Conservation (phyloP, 2,888 invertebrate species). For the Junonia oenone region DNA sequence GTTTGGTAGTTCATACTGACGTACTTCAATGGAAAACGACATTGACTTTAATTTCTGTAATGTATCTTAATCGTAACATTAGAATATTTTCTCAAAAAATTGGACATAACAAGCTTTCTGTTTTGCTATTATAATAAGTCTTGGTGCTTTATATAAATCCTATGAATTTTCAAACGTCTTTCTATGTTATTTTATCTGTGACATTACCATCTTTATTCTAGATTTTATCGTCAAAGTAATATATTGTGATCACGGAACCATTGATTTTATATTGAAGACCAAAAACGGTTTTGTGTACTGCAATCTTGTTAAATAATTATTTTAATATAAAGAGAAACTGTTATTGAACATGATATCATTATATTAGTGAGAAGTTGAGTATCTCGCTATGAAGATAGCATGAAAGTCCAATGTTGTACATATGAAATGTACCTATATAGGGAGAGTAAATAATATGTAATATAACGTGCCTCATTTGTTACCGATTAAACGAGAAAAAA, state of each 20-base stretch:
- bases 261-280: slow-evolving; percentile 63
- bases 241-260: slow-evolving; percentile 73
- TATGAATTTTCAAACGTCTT: slow-evolving; percentile 11
- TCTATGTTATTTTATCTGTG: slow-evolving; percentile 15
- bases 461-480: slow-evolving; percentile 76
- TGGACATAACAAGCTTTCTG: not conserved
- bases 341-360: slow-evolving; percentile 26
- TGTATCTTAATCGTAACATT: not conserved
- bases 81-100: not conserved
- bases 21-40: slow-evolving; percentile 23
- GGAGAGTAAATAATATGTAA: slow-evolving; percentile 22
- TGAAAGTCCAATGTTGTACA: slow-evolving; percentile 27
- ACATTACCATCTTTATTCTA: slow-evolving; percentile 26
- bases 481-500: slow-evolving; percentile 65
- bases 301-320: slow-evolving; percentile 56
- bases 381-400: slow-evolving; percentile 18
- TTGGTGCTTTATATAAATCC: slow-evolving; percentile 23
- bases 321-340: slow-evolving; percentile 34
- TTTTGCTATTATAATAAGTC: slow-evolving; percentile 18
- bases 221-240: slow-evolving; percentile 33
- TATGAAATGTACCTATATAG: slow-evolving; percentile 25
- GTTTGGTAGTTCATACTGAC: slow-evolving; percentile 36
- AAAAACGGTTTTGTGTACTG: slow-evolving; percentile 55
- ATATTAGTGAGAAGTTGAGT: slow-evolving; percentile 23
- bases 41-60: slow-evolving; percentile 1